These are phyloP conservation scores for Vanessa cardui DNA, from an alignment of 2,888 invertebrate species.

Conservation along the genomic window DNA sequence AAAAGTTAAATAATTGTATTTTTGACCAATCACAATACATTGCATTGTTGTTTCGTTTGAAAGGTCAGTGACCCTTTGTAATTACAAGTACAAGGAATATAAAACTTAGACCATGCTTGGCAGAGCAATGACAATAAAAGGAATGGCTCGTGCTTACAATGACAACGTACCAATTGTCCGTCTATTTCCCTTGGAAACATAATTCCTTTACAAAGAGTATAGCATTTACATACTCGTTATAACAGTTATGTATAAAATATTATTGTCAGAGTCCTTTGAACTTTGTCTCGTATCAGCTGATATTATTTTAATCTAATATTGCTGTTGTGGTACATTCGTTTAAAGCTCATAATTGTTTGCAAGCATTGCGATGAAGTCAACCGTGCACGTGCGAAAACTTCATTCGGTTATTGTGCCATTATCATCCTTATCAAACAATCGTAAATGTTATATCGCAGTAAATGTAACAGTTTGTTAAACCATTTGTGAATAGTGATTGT, in stretches of 20 bases:
- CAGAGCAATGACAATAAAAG: too few relatives aligned
- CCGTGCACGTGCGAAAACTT: conserved; percentile 29
- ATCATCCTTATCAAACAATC: conserved; percentile 16
- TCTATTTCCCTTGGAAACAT: background rate
- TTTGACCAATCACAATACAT: too few relatives aligned
- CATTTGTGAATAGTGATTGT: background rate
- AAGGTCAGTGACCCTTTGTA: too few relatives aligned
- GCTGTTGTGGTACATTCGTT: background rate
- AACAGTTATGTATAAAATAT: conserved; percentile 23
- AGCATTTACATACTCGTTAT: background rate
- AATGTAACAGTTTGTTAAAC: background rate
- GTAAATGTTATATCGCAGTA: background rate
- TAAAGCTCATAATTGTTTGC: conserved; percentile 21
- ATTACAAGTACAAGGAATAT: too few relatives aligned
- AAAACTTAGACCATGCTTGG: too few relatives aligned
- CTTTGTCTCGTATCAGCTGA: conserved; percentile 18
- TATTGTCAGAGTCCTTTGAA: conserved; percentile 36
- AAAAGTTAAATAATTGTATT: too few relatives aligned
- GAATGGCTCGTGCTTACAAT: too few relatives aligned
- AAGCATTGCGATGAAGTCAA: background rate
- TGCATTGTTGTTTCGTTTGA: too few relatives aligned
- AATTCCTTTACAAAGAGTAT: background rate
- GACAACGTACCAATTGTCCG: background rate
- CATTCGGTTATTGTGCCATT: conserved; percentile 31
- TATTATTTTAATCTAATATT: background rate